A percentile compares a stretch with the other conserved stretches of the same genome.
Evolutionary conservation across 2,113 vertebrate genomes (phyloP).

Genomic region (Odontophorus gujanensis): DNA sequence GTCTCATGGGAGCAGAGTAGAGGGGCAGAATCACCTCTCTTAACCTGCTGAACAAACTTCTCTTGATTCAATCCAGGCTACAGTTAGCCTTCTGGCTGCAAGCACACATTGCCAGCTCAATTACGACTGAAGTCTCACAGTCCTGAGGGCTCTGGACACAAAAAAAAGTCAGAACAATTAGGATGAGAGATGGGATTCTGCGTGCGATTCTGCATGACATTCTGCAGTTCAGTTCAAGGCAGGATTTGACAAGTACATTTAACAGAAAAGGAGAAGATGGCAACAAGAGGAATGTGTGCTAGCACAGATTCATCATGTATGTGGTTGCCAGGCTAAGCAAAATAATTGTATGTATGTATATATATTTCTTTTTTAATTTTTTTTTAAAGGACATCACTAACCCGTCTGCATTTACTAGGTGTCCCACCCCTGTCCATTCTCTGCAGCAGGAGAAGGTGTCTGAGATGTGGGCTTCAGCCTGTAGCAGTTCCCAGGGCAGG

Average conservation of each 20-base stretch:
- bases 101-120: no score
- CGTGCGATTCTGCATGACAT: no score
- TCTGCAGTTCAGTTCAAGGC: not conserved
- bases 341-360: not conserved
- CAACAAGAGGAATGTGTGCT: not conserved
- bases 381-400: not conserved
- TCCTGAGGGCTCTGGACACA: not conserved
- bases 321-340: not conserved
- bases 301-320: not conserved
- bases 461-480: not conserved
- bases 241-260: not conserved
- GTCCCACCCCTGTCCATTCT: not conserved
- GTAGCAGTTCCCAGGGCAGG: not conserved
- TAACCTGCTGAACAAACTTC: no score
- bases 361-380: not conserved
- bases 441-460: not conserved
- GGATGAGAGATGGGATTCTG: not conserved
- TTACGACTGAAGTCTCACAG: not conserved
- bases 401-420: not conserved
- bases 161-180: not conserved
- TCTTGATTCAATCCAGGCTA: no score
- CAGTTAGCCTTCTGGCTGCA: no score
- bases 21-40: no score
- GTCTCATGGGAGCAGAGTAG: no score
- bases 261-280: constrained; percentile 27